phyloP scores from a whole-genome alignment of 2,113 vertebrate species.

The Nannobrachium achirus region DNA sequence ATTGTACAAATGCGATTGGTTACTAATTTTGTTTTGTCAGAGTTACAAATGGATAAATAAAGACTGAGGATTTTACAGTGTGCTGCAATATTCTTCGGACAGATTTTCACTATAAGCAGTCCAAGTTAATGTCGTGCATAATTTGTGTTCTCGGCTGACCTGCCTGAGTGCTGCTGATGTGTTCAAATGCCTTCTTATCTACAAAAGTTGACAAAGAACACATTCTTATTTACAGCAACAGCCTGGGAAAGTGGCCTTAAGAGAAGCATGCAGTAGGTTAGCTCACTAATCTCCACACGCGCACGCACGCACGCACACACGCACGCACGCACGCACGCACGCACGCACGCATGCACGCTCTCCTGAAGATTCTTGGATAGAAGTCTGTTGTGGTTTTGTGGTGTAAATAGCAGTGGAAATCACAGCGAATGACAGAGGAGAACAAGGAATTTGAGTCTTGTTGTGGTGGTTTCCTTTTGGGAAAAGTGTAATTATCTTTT shows the following conservation, averaged over 20 bases:
- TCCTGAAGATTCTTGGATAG: conserved; percentile 4
- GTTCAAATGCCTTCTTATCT: background rate
- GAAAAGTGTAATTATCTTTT: conserved; percentile 2
- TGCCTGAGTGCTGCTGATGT: background rate
- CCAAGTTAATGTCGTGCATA: background rate
- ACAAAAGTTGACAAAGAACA: background rate
- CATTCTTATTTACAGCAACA: background rate
- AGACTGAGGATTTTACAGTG: too few species aligned
- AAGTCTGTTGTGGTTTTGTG: conserved; percentile 46
- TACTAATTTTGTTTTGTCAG: too few species aligned
- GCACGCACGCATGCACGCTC: background rate
- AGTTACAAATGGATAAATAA: too few species aligned
- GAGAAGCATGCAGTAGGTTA: background rate
- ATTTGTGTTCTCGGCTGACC: background rate
- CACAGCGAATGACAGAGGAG: background rate
- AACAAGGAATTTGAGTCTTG: conserved; percentile 37
- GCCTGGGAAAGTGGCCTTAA: conserved; percentile 12
- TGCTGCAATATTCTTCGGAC: too few species aligned
- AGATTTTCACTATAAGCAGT: too few species aligned
- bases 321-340: too few species aligned
- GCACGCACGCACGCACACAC: too few species aligned
- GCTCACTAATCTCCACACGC: background rate
- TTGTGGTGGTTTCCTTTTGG: conserved; percentile 34
- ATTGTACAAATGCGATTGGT: background rate
- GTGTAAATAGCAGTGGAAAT: conserved; percentile 15